These are phyloP conservation scores for Hycleus cichorii DNA, from an alignment of 1,140 invertebrate genomes.

Conservation along the genomic window DNA sequence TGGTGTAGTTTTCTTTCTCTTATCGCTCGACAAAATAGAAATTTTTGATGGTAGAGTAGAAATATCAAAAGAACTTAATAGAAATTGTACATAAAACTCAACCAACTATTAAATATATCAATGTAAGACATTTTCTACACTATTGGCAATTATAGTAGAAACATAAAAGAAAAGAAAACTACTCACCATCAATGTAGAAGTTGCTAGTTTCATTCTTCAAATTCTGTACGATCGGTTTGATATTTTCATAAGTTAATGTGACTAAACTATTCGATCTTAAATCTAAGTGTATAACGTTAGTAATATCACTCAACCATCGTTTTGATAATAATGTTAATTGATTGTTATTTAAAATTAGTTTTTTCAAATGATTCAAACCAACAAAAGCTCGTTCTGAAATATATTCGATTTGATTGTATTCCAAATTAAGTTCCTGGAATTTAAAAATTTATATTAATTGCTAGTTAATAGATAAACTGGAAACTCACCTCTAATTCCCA, in stretches of 20 bases:
- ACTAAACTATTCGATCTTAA: slow-evolving; percentile 62
- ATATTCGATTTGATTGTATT: slow-evolving; percentile 58
- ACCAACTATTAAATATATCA: too few species aligned
- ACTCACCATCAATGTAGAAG: slow-evolving; percentile 70
- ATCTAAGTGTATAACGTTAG: slow-evolving; percentile 60
- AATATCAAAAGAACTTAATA: too few species aligned
- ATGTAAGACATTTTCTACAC: too few species aligned
- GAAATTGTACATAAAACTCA: too few species aligned
- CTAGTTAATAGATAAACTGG: background rate
- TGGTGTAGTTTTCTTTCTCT: too few species aligned
- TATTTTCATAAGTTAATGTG: slow-evolving; percentile 62
- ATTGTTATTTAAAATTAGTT: slow-evolving; percentile 64
- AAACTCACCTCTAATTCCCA: slow-evolving; percentile 47
- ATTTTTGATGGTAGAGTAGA: too few species aligned
- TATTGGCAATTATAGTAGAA: too few species aligned
- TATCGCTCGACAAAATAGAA: too few species aligned
- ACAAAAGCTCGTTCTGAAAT: slow-evolving; percentile 62
- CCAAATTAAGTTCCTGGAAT: slow-evolving; percentile 61
- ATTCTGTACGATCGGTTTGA: slow-evolving; percentile 65
- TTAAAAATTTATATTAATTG: background rate
- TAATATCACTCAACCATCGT: slow-evolving; percentile 56
- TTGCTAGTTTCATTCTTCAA: slow-evolving; percentile 57
- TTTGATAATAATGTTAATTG: slow-evolving; percentile 56
- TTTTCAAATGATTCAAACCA: slow-evolving; percentile 57
- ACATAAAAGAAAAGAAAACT: background rate